Percentiles rank a stretch among this genome's conserved stretches.
Conservation (phyloP, 2,888 invertebrate genomes). For the Sminthurinus aureus region DNA sequence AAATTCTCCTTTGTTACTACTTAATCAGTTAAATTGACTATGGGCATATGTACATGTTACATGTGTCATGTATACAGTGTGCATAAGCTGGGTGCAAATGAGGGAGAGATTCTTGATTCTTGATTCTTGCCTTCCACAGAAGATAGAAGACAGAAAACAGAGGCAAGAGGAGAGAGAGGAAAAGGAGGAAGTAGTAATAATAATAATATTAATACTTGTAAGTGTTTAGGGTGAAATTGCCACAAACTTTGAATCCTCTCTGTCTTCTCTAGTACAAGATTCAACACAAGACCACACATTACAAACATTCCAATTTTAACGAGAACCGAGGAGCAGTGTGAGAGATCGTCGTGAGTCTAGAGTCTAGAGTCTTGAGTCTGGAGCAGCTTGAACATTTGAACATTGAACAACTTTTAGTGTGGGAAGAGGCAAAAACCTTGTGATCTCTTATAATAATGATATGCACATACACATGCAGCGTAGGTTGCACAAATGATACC, state of each 20-base stretch:
- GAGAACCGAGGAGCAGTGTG: not conserved
- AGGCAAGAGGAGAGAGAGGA: not conserved
- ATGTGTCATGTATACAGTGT: too few relatives aligned
- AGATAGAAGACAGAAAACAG: not conserved
- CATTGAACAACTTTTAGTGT: too few relatives aligned
- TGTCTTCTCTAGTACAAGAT: constrained; percentile 16
- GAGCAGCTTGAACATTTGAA: not conserved
- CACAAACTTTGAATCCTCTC: constrained; percentile 27
- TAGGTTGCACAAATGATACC: not conserved
- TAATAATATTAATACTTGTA: constrained; percentile 12
- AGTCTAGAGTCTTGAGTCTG: not conserved
- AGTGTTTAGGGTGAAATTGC: constrained; percentile 40
- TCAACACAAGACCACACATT: constrained; percentile 30
- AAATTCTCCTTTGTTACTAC: constrained; percentile 23
- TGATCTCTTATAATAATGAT: too few relatives aligned
- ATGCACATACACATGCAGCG: not conserved
- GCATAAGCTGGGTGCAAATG: not conserved
- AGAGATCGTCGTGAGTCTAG: not conserved
- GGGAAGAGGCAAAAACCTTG: too few relatives aligned
- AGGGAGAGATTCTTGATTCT: not conserved
- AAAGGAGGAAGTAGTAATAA: not conserved
- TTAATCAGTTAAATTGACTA: constrained; percentile 43
- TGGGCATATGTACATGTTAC: not conserved
- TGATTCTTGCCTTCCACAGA: too few relatives aligned
- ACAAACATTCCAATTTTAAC: constrained; percentile 22